phyloP scores from a whole-genome alignment of 2,113 vertebrate species.

The Urocolius indicus region DNA sequence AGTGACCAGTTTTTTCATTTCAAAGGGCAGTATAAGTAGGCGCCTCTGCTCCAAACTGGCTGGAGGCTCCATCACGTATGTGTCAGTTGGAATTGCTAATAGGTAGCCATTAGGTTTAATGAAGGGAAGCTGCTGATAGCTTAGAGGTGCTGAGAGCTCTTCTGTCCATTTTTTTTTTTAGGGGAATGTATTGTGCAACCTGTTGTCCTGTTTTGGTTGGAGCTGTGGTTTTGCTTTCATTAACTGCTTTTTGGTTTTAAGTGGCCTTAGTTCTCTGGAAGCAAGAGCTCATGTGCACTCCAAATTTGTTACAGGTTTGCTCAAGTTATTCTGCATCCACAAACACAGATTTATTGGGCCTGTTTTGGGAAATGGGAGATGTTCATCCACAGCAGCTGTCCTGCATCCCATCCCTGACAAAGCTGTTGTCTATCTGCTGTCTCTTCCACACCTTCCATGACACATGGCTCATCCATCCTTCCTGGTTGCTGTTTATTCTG shows the following conservation, averaged over 20 bases:
- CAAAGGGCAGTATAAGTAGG: background rate
- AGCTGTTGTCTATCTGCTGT: background rate
- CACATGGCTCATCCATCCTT: background rate
- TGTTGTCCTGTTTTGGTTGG: background rate
- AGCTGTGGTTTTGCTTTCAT: background rate
- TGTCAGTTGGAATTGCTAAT: slow-evolving; percentile 57
- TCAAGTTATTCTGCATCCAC: background rate
- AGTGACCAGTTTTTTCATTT: background rate
- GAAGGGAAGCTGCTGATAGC: slow-evolving; percentile 62
- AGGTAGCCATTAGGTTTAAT: slow-evolving; percentile 67
- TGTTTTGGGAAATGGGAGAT: background rate
- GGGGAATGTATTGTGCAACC: slow-evolving; percentile 46
- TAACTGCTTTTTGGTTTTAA: background rate
- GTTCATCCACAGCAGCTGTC: background rate
- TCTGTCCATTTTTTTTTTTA: slow-evolving; percentile 67
- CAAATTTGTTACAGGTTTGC: background rate
- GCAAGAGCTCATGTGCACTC: background rate
- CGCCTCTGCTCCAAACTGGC: background rate
- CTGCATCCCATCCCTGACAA: background rate
- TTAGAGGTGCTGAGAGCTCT: slow-evolving; percentile 59
- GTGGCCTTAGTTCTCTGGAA: background rate
- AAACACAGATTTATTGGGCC: background rate
- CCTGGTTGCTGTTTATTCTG: background rate
- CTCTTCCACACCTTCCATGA: background rate
- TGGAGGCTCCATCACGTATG: slow-evolving; percentile 38